Evolutionary conservation across 2,888 invertebrate species (phyloP).

Genomic region (Sisyra nigra): DNA sequence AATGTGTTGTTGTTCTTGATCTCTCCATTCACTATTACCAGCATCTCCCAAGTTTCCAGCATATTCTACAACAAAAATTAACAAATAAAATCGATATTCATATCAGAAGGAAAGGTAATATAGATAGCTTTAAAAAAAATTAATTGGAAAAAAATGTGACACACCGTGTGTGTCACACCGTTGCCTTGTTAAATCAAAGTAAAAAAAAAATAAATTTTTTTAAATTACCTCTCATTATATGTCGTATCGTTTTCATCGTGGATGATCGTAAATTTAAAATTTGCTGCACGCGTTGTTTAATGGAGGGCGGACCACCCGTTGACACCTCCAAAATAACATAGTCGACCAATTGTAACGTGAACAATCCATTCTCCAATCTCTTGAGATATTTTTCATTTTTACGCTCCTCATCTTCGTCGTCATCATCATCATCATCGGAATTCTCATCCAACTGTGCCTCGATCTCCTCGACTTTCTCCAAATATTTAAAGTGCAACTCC

Average conservation of each 20-base stretch:
- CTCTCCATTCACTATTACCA: slow-evolving; percentile 68
- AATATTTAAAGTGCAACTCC: slow-evolving; percentile 93
- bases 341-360: slow-evolving; percentile 88
- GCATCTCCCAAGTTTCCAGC: slow-evolving; percentile 90
- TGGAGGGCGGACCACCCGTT: slow-evolving; percentile 46
- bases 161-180: too few relatives aligned
- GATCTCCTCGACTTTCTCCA: slow-evolving; percentile 77
- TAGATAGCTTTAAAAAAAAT: slow-evolving; percentile 2
- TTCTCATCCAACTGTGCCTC: slow-evolving; percentile 57
- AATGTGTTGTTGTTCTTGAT: slow-evolving; percentile 82
- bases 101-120: slow-evolving; percentile 6
- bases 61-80: slow-evolving; percentile 56
- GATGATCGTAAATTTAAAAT: slow-evolving; percentile 80
- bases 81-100: too few relatives aligned
- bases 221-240: slow-evolving; percentile 72
- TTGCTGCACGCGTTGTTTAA: slow-evolving; percentile 76
- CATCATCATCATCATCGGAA: slow-evolving; percentile 6
- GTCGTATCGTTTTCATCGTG: slow-evolving; percentile 81
- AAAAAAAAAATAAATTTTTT: slow-evolving; percentile 5
- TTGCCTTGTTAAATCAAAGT: too few relatives aligned
- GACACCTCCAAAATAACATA: slow-evolving; percentile 73
- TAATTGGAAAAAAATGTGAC: too few relatives aligned
- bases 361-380: slow-evolving; percentile 85
- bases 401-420: slow-evolving; percentile 29
- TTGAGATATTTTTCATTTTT: slow-evolving; percentile 80